Evolutionary conservation across 2,113 vertebrate genomes (phyloP), one percentile per base, ranked within the genome.

Genomic region (Mastomys coucha): DNA sequence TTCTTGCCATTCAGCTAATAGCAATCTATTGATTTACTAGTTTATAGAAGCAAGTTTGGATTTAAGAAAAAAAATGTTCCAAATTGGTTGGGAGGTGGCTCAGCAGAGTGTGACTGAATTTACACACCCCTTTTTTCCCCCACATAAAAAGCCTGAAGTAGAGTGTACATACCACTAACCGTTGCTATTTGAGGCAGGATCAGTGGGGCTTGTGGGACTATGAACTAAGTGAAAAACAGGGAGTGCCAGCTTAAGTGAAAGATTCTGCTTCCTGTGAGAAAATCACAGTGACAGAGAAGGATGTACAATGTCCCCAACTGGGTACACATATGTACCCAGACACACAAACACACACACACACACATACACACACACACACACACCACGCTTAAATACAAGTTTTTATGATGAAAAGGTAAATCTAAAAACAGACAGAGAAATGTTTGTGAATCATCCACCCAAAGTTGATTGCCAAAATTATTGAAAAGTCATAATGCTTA

Each of bases 61-160:
- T 82, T 95, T 69, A 72, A 72, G 82, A 82, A 91, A 31, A 63
- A 69, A 42, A 94, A 33, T 33, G 28, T 69, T 36, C 76, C 95
- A 67, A 82, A n/a, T 60, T 60, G 56, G 20, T 13, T 82, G 24
- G 22, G 22, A 60, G 12, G 60, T 60, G 36, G 36, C 7, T 82
- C 20, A 82, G 53, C 53, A 39, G 20, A 39, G 6, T 82, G 22
- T 39, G n/a, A 80, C 77, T 80, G 28, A 39, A 22, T 39, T 82
- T 22, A 60, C 9, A 26, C 3, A 28, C 7, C 5, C 36, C 2
- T 7, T 26, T 26, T 24, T 26, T 7, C 20, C 53, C 10, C 36
- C 11, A 39, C 22, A 39, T 39, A 60, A 82, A 82, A 84, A 84
- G 24, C n/a, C 36, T 39, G n/a, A 12, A 16, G 7, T 3, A 1